phyloP scores from a whole-genome alignment of 2,113 vertebrate genomes.

The Cyanoliseus patagonus region DNA sequence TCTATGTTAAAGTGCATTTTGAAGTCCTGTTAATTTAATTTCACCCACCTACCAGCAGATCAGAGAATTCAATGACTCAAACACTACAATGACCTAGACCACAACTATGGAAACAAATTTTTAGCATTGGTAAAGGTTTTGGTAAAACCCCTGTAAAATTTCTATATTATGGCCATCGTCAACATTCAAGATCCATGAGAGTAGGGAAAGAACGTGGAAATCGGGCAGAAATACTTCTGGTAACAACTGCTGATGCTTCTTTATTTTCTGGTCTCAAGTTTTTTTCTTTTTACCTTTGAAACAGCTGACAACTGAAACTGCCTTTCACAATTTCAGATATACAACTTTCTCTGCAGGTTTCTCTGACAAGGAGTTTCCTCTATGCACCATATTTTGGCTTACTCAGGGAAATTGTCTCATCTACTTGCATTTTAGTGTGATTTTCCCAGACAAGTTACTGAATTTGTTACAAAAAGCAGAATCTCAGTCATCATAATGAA shows the following conservation, averaged over 20 bases:
- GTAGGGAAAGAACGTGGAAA: not conserved
- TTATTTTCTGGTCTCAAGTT: not conserved
- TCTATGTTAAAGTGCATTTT: not conserved
- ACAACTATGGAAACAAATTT: not conserved
- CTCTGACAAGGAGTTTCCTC: constrained; percentile 6
- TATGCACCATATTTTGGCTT: not conserved
- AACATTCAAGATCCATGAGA: not conserved
- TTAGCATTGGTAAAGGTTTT: not conserved
- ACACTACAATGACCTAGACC: not conserved
- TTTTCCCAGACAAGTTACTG: not conserved
- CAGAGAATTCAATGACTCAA: not conserved
- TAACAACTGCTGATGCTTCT: not conserved
- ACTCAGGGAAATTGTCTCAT: not conserved
- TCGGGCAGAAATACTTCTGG: not conserved
- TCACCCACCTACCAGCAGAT: not conserved
- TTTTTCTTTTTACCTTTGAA: not conserved
- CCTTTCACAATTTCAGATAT: not conserved
- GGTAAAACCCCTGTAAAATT: not conserved
- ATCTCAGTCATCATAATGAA: not conserved
- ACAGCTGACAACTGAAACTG: constrained; percentile 15
- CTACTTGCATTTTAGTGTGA: not conserved
- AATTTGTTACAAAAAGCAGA: not conserved
- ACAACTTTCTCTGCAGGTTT: not conserved
- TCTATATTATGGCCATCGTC: not conserved
- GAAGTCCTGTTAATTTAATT: not conserved